phyloP scores from a whole-genome alignment of 2,888 invertebrate species.

The Leucophora obtusa region DNA sequence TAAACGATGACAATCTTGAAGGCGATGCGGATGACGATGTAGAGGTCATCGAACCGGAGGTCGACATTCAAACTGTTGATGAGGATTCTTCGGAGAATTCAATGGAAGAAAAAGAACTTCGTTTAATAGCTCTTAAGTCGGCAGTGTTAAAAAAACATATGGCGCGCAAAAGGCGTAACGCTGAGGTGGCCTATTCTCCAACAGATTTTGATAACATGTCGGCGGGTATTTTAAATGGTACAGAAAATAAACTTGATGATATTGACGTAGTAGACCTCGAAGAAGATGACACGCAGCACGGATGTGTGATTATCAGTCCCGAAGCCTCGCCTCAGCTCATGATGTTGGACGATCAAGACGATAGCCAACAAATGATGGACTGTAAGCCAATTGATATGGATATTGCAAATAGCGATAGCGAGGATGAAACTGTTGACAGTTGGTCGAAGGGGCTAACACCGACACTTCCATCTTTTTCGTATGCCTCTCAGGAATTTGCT shows the following conservation, averaged over 20 bases:
- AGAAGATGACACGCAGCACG: slow-evolving; percentile 67
- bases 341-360: slow-evolving; percentile 55
- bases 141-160: slow-evolving; percentile 76
- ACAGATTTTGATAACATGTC: slow-evolving; percentile 75
- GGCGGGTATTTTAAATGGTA: slow-evolving; percentile 61
- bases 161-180: slow-evolving; percentile 75
- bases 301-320: slow-evolving; percentile 76
- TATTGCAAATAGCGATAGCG: slow-evolving; percentile 76
- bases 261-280: slow-evolving; percentile 66
- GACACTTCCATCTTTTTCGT: not conserved
- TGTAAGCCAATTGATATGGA: slow-evolving; percentile 78
- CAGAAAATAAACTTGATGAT: slow-evolving; percentile 66
- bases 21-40: slow-evolving; percentile 51
- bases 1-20: not conserved
- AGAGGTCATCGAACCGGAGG: slow-evolving; percentile 48
- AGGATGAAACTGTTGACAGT: slow-evolving; percentile 63
- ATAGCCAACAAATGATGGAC: slow-evolving; percentile 65
- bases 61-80: slow-evolving; percentile 48
- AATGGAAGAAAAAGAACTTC: slow-evolving; percentile 73
- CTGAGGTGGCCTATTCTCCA: slow-evolving; percentile 77
- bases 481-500: slow-evolving; percentile 6
- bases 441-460: slow-evolving; percentile 29
- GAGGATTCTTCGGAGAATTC: slow-evolving; percentile 63
- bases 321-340: slow-evolving; percentile 73
- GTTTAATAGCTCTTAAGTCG: slow-evolving; percentile 77